Evolutionary conservation across 2,888 invertebrate genomes (phyloP).

Genomic region (Apocheima hispidaria): DNA sequence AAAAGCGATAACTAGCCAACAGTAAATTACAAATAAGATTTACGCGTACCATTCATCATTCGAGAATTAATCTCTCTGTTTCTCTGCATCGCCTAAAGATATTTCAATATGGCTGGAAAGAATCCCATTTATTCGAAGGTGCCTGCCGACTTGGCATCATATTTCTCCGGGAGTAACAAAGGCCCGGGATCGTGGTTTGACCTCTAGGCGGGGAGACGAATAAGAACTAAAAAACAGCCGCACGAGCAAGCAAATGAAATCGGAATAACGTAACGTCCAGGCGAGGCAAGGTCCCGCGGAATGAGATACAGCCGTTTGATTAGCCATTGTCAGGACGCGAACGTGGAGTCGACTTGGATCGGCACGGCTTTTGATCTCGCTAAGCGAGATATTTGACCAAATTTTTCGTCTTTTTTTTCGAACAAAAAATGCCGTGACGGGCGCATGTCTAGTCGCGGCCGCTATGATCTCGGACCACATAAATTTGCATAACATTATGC

Average conservation of each 20-base stretch:
- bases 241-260: constrained; percentile 85
- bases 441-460: constrained; percentile 42
- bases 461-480: constrained; percentile 47
- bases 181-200: constrained; percentile 74
- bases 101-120: constrained; percentile 81
- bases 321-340: constrained; percentile 77
- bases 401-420: constrained; percentile 47
- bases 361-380: constrained; percentile 43
- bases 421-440: constrained; percentile 42
- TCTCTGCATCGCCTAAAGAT: constrained; percentile 73
- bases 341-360: constrained; percentile 60
- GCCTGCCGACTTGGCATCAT: constrained; percentile 73
- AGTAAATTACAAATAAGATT: constrained; percentile 77
- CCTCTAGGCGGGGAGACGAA: constrained; percentile 68
- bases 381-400: constrained; percentile 44
- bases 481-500: constrained; percentile 55
- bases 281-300: constrained; percentile 70
- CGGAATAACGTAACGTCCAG: constrained; percentile 80
- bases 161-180: constrained; percentile 81
- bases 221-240: constrained; percentile 71
- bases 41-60: constrained; percentile 75
- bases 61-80: constrained; percentile 72
- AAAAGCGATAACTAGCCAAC: constrained; percentile 71
- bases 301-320: constrained; percentile 84
- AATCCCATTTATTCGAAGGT: constrained; percentile 75